These are phyloP conservation scores for Leptogaster cylindrica DNA, from an alignment of 2,888 invertebrate species.

Conservation along the genomic window DNA sequence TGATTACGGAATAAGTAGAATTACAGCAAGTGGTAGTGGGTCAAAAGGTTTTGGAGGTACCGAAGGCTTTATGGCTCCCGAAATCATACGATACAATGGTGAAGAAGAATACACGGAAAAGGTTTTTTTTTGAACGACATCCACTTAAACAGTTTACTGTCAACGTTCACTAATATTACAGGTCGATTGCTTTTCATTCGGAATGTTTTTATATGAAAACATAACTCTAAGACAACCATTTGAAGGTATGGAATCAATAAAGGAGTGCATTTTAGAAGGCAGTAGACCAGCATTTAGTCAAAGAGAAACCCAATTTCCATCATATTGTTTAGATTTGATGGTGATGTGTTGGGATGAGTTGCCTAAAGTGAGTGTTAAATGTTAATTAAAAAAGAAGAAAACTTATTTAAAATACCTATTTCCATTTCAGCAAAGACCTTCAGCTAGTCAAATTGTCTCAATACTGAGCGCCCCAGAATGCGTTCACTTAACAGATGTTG, in stretches of 20 bases:
- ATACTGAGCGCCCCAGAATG: conserved; percentile 92
- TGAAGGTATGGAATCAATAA: conserved; percentile 95
- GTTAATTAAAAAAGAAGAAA: not conserved
- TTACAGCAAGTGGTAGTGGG: conserved; percentile 86
- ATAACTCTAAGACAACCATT: conserved; percentile 92
- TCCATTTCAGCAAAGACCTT: conserved; percentile 73
- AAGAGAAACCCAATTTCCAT: conserved; percentile 82
- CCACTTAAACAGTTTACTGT: too few relatives aligned
- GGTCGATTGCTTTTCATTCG: conserved; percentile 98
- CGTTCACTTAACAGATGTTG: conserved; percentile 82
- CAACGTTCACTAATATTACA: conserved; percentile 58
- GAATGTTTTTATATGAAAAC: conserved; percentile 97
- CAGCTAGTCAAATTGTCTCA: conserved; percentile 93
- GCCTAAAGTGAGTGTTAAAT: conserved; percentile 63
- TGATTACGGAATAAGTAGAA: conserved; percentile 93
- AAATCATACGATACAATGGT: conserved; percentile 97
- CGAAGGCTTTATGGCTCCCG: conserved; percentile 99
- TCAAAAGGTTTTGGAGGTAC: conserved; percentile 98
- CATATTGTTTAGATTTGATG: conserved; percentile 92
- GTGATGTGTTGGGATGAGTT: conserved; percentile 93
- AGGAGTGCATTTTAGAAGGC: conserved; percentile 95
- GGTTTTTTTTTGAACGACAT: too few relatives aligned
- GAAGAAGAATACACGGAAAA: conserved; percentile 99
- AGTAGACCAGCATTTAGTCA: conserved; percentile 88
- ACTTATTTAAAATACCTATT: too few relatives aligned